Base-by-base conservation (phyloP, 2,113 vertebrate species). In the Lamprotornis superbus region DNA sequence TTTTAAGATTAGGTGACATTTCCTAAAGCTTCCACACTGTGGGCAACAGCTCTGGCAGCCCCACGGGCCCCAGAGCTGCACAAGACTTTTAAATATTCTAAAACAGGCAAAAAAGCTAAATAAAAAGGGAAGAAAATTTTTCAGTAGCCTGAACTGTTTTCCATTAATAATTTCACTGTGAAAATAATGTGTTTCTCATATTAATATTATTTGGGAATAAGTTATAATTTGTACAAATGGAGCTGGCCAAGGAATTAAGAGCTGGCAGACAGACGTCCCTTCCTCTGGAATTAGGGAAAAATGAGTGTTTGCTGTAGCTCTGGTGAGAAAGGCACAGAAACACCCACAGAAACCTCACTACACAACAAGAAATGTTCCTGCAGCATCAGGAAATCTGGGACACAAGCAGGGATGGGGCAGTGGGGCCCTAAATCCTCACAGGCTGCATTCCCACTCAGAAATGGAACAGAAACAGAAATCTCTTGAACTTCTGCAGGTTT, bases 221-320 rank as follows among this genome's bases (percentile, higher is more conserved):
- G n/a, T n/a, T n/a, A n/a, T n/a, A n/a, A n/a, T n/a, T n/a, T n/a
- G n/a, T 52, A 63, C 61, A 89, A 87, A 60, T 25, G 60, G 11
- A 12, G 39, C 39, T 40, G 39, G 39, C 39, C 39, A 87, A 87
- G 83, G 89, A 91, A 93, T 93, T 79, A 95, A 83, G 86, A 92
- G 78, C 68, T 46, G 92, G 93, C 88, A 95, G 94, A 83, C 35
- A 91, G 83, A 76, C 64, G 64, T 50, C 70, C 37, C 47, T 60
- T 86, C 27, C 49, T 78, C 20, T 88, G 70, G 70, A 33, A n/a
- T 10, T 11, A 35, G 35, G 64, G 49, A 90, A 78, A 92, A 64
- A 55, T 12, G 44, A 27, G 53, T 57, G 74, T 65, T 56, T 74
- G 44, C 60, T 81, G 70, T 57, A 23, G 6, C 40, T 23, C 30